Evolutionary conservation across 92 coral and sea anemone genomes (phyloP).

Genomic region (Epizoanthus ramosus): DNA sequence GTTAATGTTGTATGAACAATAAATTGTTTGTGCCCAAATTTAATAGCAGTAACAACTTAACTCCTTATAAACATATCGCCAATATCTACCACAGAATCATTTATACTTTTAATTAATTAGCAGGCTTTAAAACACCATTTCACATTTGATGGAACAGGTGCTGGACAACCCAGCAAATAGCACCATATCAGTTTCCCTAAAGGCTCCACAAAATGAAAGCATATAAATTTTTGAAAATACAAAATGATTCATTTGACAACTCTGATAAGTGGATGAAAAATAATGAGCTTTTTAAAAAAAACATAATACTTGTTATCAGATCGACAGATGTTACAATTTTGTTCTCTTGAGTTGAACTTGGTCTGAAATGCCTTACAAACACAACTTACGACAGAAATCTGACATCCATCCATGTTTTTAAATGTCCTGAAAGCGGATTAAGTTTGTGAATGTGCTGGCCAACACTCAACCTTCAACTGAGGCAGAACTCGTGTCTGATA

Average conservation of each 20-base stretch:
- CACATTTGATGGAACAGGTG: not conserved
- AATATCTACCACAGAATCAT: not conserved
- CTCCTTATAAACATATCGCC: too few species aligned
- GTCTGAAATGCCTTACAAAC: too few species aligned
- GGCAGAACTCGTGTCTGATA: slow-evolving; percentile 21
- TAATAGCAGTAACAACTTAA: too few species aligned
- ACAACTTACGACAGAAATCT: not conserved
- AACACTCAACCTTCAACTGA: slow-evolving; percentile 13
- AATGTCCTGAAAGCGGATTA: not conserved
- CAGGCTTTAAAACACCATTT: not conserved
- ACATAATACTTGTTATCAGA: not conserved
- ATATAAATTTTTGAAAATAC: not conserved
- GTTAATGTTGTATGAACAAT: too few species aligned
- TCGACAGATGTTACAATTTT: not conserved
- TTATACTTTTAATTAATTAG: not conserved
- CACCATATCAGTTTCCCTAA: not conserved
- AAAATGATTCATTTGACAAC: not conserved
- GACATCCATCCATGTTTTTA: not conserved
- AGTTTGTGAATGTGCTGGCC: not conserved
- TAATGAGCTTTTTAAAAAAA: too few species aligned
- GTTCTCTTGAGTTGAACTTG: not conserved
- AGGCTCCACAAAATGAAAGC: not conserved
- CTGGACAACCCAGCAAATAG: not conserved
- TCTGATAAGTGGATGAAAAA: not conserved
- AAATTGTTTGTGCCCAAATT: too few species aligned